phyloP scores from a whole-genome alignment of 2,797 vertebrate species.

The Xiphorhynchus erythropygius region DNA sequence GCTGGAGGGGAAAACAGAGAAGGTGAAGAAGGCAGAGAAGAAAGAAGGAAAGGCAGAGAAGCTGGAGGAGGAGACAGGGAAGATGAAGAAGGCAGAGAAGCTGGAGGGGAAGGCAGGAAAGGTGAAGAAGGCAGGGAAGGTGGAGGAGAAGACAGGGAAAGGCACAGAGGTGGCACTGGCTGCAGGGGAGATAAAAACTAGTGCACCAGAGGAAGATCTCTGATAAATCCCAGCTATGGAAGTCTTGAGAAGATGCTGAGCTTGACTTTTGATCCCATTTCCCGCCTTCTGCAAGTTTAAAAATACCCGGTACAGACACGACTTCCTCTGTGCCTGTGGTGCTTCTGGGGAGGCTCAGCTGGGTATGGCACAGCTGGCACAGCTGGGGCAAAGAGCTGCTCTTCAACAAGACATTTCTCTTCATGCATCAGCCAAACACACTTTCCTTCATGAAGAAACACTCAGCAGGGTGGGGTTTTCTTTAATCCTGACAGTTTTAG shows the following conservation, averaged over 20 bases:
- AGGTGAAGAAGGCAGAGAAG: background rate
- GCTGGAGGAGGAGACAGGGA: background rate
- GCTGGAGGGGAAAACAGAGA: background rate
- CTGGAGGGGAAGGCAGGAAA: background rate
- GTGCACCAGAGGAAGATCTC: background rate
- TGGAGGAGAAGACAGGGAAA: background rate
- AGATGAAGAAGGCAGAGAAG: background rate
- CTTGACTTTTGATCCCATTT: background rate
- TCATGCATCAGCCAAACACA: background rate
- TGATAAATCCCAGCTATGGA: background rate
- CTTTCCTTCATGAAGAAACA: background rate
- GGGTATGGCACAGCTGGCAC: background rate
- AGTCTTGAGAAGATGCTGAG: background rate
- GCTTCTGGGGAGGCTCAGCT: accelerated
- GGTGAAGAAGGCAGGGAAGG: background rate
- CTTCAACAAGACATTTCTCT: background rate
- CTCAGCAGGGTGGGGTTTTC: background rate
- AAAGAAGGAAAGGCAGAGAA: background rate
- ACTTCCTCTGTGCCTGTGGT: background rate
- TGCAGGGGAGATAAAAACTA: background rate
- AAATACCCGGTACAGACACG: background rate
- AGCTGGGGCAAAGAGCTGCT: background rate
- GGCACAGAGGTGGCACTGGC: background rate
- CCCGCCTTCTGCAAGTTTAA: background rate
- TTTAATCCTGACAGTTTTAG: background rate